These are phyloP conservation scores for Strigamia crassipes DNA, from an alignment of 2,888 invertebrate genomes.

Conservation along the genomic window DNA sequence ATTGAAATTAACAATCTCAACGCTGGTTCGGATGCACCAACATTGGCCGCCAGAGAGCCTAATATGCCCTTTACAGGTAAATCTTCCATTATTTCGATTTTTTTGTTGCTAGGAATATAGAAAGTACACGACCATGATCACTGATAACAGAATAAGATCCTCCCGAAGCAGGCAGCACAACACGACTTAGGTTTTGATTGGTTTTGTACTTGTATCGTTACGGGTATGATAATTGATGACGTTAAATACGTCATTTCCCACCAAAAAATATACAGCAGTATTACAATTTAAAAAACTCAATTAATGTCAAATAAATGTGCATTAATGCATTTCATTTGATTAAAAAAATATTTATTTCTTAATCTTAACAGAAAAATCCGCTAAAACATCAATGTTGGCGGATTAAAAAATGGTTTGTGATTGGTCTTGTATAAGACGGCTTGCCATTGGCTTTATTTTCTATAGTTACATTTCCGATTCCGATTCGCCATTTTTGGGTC, in stretches of 20 bases:
- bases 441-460: background rate
- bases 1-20: slow-evolving; percentile 69
- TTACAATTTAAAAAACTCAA: too few relatives aligned
- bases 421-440: background rate
- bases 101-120: background rate
- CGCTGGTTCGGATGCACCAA: slow-evolving; percentile 70
- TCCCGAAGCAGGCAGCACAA: too few relatives aligned
- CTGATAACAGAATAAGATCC: background rate
- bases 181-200: too few relatives aligned
- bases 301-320: too few relatives aligned
- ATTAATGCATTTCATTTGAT: too few relatives aligned
- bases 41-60: slow-evolving; percentile 59
- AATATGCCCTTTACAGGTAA: slow-evolving; percentile 48
- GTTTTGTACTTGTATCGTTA: too few relatives aligned
- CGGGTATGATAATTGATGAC: too few relatives aligned
- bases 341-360: too few relatives aligned
- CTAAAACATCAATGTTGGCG: too few relatives aligned
- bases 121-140: background rate
- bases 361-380: too few relatives aligned
- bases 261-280: too few relatives aligned
- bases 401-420: background rate
- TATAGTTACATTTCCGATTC: slow-evolving; percentile 31
- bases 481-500: slow-evolving; percentile 35
- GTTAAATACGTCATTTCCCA: too few relatives aligned
- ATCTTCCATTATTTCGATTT: background rate